Conservation (phyloP, 64 coral and sea anemone genomes). For the Pachyseris speciosa region DNA sequence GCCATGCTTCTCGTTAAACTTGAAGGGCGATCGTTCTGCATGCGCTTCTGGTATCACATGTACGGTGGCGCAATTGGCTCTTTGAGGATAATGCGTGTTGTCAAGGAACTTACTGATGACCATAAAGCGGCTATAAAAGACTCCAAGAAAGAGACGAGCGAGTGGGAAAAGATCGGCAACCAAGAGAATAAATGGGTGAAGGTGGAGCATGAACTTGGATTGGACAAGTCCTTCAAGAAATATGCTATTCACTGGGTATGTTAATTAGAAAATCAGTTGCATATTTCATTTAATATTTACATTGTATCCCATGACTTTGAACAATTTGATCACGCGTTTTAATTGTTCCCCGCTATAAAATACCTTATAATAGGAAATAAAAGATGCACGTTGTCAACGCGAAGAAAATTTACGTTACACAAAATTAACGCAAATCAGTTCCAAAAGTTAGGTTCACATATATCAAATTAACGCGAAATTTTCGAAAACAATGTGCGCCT, state of each 20-base stretch:
- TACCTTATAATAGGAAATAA: no score
- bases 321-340: no score
- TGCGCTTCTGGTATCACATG: conserved; percentile 61
- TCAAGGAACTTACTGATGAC: not conserved
- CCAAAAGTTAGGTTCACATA: no score
- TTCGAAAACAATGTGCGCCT: no score
- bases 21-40: conserved; percentile 27
- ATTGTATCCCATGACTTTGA: not conserved
- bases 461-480: no score
- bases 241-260: conserved; percentile 6
- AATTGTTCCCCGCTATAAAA: no score
- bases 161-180: not conserved
- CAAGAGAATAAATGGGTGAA: not conserved
- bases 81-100: not conserved
- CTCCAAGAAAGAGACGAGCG: not conserved
- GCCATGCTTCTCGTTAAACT: conserved; percentile 37
- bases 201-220: not conserved
- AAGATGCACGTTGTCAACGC: no score
- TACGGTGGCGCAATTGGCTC: conserved; percentile 2
- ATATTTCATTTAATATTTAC: not conserved
- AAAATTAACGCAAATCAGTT: no score
- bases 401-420: no score
- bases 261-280: not conserved
- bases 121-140: not conserved
- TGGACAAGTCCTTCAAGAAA: not conserved